Evolutionary conservation across 92 coral and sea anemone species (phyloP).

Genomic region (Scolanthus callimorphus): DNA sequence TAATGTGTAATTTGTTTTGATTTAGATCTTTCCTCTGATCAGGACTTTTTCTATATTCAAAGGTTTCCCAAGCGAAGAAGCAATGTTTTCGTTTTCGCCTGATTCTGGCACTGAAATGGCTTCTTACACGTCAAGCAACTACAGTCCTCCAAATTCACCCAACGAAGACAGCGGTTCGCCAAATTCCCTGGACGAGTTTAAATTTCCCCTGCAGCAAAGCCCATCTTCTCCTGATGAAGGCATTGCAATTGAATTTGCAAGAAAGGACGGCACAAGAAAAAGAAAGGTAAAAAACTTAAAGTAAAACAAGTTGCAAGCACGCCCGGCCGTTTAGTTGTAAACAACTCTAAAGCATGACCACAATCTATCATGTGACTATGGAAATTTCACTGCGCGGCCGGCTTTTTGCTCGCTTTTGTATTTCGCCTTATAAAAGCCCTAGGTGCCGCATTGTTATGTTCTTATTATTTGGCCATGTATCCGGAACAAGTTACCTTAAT

Average conservation of each 20-base stretch:
- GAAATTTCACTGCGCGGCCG: conserved; percentile 21
- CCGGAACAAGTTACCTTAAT: no score
- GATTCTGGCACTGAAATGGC: conserved; percentile 88
- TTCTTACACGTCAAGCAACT: conserved; percentile 9
- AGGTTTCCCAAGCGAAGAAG: conserved; percentile 49
- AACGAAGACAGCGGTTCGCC: no score
- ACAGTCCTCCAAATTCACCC: conserved; percentile 67
- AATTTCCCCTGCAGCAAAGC: conserved; percentile 40
- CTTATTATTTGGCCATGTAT: no score
- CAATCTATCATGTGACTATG: conserved; percentile 39
- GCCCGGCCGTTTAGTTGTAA: conserved; percentile 18
- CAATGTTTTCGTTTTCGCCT: conserved; percentile 66
- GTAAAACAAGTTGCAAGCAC: not conserved
- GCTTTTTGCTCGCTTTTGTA: not conserved
- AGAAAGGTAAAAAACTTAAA: conserved; percentile 58
- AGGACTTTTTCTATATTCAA: no score
- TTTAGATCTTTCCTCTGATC: no score
- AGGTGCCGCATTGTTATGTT: no score
- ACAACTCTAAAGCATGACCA: conserved; percentile 17
- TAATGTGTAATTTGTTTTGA: no score
- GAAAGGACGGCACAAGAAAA: conserved; percentile 67
- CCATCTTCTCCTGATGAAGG: conserved; percentile 70
- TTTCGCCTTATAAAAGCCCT: not conserved
- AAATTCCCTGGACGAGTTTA: conserved; percentile 45
- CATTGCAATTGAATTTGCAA: conserved; percentile 64